Base-by-base conservation (phyloP, 2,888 invertebrate species). In the Criorhina ranunculi region DNA sequence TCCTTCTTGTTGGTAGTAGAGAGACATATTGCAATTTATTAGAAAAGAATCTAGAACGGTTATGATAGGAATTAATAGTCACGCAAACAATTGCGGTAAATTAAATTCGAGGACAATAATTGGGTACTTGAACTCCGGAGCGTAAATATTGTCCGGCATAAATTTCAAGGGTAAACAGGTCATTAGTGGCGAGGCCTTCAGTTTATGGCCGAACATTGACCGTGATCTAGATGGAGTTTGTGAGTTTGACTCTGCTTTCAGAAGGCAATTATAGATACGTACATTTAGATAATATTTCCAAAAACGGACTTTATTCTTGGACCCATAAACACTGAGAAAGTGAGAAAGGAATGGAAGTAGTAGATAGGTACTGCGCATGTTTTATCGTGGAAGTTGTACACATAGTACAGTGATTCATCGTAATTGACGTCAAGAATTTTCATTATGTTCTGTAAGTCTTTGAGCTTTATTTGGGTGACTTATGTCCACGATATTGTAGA, bases 51-150 rank as follows among this genome's bases (percentile, higher is more conserved):
- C 46, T 59, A 31, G 35, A 11, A 42, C 35, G 33, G 53, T 55
- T 69, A 76, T 62, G 42, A 55, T 60, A 33, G 53, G 46, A 70
- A 78, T 78, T 69, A 55, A 55, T 70, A 62, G 55, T 46, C 31
- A 62, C 62, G 66, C 59, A 75, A 46, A 49, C 75, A 53, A 60
- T 78, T 78, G 55, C 24, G 66, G 57, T 51, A 59, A 51, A 67
- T 67, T 67, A 67, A 60, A 67, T 76, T 76, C 37, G 15, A 42
- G 33, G 49, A 24, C 64, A 44, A 53, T 64, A 75, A 64, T 64
- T 64, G 55, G 62, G 62, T 59, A 24, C 72, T 60, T 46, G 49
- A 46, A 60, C 59, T 17, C 11, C 8, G 53, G 7, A 42, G 33
- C 33, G 55, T 31, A 35, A 44, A 69, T 55, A 69, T 42, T 66